phyloP scores from a whole-genome alignment of 2,797 vertebrate species.

The Pseudocheirus occidentalis region DNA sequence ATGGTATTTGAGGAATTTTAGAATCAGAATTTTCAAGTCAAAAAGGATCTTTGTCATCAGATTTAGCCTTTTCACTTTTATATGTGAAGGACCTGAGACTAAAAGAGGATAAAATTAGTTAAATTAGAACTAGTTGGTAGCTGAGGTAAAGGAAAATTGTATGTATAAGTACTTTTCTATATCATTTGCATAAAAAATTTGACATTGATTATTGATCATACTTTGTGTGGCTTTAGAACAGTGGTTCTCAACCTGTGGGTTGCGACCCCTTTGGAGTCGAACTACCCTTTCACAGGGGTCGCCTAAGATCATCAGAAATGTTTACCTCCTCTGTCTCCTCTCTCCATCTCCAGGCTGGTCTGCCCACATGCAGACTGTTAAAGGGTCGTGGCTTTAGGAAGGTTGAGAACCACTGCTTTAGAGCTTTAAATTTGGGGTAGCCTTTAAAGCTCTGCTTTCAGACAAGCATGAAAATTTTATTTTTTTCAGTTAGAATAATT shows the following conservation, averaged over 20 bases:
- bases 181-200: slow-evolving; percentile 35
- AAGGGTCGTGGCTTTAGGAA: too few relatives aligned
- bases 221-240: slow-evolving; percentile 37
- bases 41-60: not conserved
- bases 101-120: not conserved
- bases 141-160: slow-evolving; percentile 19
- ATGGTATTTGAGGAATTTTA: slow-evolving; percentile 13
- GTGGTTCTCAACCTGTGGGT: too few relatives aligned
- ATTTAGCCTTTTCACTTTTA: not conserved
- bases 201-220: not conserved
- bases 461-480: slow-evolving; percentile 5
- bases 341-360: too few relatives aligned
- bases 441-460: slow-evolving; percentile 24
- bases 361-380: too few relatives aligned
- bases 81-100: not conserved
- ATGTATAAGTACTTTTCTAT: not conserved
- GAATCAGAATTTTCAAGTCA: not conserved
- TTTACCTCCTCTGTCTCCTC: too few relatives aligned
- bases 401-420: too few relatives aligned
- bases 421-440: not conserved
- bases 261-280: too few relatives aligned
- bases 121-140: not conserved
- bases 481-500: slow-evolving; percentile 13
- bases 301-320: too few relatives aligned
- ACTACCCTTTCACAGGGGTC: too few relatives aligned